Percentiles rank a stretch among this genome's conserved stretches.
These are phyloP conservation scores for Pristionchus pacificus DNA, from an alignment of 1,140 invertebrate species.

Conservation along the genomic window DNA sequence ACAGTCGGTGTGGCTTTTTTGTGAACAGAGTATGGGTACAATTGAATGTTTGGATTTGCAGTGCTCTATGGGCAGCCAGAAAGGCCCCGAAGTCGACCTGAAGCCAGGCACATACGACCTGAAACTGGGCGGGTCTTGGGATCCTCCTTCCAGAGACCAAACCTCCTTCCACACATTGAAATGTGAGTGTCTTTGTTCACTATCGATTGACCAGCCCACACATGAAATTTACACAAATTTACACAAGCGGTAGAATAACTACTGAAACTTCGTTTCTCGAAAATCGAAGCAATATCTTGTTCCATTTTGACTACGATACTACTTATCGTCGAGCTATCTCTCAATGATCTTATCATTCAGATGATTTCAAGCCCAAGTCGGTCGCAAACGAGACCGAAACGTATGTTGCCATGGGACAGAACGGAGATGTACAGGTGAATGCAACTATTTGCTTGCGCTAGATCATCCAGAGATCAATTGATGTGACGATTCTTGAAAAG, in stretches of 20 bases:
- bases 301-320: no score
- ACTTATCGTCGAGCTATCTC: no score
- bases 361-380: conserved; percentile 38
- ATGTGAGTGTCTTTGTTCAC: conserved; percentile 1
- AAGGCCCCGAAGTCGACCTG: conserved; percentile 23
- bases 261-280: background rate
- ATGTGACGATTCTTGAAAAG: conserved; percentile 9
- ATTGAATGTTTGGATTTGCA: no score
- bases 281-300: background rate
- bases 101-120: conserved; percentile 27
- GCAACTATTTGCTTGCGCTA: background rate
- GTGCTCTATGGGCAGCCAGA: background rate
- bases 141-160: conserved; percentile 7
- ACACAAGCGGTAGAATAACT: no score
- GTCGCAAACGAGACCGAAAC: conserved; percentile 25
- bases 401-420: conserved; percentile 27
- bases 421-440: conserved; percentile 32
- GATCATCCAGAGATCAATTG: no score
- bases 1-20: no score
- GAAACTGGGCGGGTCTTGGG: conserved; percentile 20
- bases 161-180: conserved; percentile 7
- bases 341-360: no score
- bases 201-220: background rate
- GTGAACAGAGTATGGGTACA: no score
- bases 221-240: no score